Base-by-base conservation (phyloP, 2,113 vertebrate species). In the Brachionichthys hirsutus region DNA sequence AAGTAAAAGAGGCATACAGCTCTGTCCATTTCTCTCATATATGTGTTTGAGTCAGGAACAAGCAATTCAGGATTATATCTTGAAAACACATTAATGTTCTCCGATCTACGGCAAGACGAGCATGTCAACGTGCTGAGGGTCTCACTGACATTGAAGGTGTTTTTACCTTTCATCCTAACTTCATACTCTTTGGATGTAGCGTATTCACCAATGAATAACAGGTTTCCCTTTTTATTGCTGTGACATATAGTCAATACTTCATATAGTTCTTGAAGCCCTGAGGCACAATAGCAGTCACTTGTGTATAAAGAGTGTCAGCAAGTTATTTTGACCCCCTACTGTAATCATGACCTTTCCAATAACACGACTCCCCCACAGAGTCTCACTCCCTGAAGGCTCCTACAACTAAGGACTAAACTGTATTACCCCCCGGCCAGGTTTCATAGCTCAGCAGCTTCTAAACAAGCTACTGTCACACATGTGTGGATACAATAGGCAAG, bases 231-330 rank as follows among this genome's bases (percentile, higher is more conserved):
- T 91, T 90, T 90, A 91, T 91, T 89, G 86, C 82, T 77, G 69
- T 89, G 91, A 91, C 89, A 90, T 71, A 87, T 87, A 91, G 89
- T 92, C 90, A 89, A 92, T 90, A 90, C 89, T 91, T 88, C 91
- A 91, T 90, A 90, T 92, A 90, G 87, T 87, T 88, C 87, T 83
- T 67, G 82, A 87, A 86, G 88, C 84, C 88, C 87, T 9, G 75
- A 86, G 85, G 89, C 86, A 78, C 80, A 75, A 59, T 79, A 73
- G 85, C 80, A 85, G 85, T 83, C 84, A 85, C 82, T 89, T 85
- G 89, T 87, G 88, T 88, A 88, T 85, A 89, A 85, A 80, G 84
- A 84, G 78, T 88, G 87, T 88, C 85, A 90, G 84, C 85, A 77
- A 90, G 89, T 89, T 89, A 86, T 89, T 91, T 85, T 89, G 90